A percentile compares a stretch with the other conserved stretches of the same genome.
Conservation (phyloP, 1,140 invertebrate genomes). For the Panagrolaimus sp. region DNA sequence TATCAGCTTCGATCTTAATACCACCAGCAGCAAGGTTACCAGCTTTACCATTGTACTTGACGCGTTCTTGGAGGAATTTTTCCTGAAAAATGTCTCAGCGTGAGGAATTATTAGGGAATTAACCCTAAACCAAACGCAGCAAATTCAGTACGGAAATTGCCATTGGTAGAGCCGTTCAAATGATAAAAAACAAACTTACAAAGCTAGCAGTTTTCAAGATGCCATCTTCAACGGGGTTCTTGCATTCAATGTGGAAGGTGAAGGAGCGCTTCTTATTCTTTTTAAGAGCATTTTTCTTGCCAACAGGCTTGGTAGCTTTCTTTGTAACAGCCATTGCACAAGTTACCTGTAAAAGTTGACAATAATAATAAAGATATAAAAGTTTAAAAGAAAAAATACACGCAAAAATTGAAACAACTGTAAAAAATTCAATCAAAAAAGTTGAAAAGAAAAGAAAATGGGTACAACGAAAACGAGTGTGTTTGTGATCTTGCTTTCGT, state of each 20-base stretch:
- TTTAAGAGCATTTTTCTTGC: conserved; percentile 33
- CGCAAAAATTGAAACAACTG: no score
- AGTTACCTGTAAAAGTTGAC: no score
- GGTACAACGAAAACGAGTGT: no score
- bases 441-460: no score
- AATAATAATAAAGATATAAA: no score
- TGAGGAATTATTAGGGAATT: conserved; percentile 50
- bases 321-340: background rate
- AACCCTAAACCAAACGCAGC: conserved; percentile 41
- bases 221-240: conserved; percentile 96
- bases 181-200: conserved; percentile 67
- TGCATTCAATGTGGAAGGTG: conserved; percentile 94
- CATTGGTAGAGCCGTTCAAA: conserved; percentile 16
- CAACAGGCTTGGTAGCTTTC: conserved; percentile 19
- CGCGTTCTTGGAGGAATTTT: conserved; percentile 84
- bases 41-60: conserved; percentile 92
- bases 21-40: conserved; percentile 85
- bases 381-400: no score
- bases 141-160: conserved; percentile 39
- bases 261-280: conserved; percentile 87
- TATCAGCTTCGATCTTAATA: conserved; percentile 78
- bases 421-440: no score
- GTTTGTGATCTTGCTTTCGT: no score
- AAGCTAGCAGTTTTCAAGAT: conserved; percentile 94
- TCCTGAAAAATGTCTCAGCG: conserved; percentile 68